phyloP scores from a whole-genome alignment of 2,113 vertebrate species.

The Pseudopipra pipra region DNA sequence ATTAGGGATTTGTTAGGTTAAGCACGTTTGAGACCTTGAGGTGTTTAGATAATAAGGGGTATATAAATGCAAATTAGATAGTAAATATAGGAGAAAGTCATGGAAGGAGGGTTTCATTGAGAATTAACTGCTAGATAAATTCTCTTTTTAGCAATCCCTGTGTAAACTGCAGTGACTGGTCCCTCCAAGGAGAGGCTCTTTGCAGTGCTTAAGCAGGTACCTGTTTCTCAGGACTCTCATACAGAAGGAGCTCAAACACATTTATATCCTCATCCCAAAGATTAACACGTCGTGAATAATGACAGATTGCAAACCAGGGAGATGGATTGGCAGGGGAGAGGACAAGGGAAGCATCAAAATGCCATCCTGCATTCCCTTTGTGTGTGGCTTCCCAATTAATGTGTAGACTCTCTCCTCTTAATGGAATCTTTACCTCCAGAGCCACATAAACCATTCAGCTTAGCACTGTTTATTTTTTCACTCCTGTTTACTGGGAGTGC shows the following conservation, averaged over 20 bases:
- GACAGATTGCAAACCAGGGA: background rate
- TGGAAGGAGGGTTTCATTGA: background rate
- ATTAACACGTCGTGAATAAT: background rate
- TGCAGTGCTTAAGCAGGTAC: background rate
- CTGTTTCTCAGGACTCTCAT: background rate
- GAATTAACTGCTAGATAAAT: background rate
- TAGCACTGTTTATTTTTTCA: background rate
- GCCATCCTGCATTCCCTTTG: background rate
- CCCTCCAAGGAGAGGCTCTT: background rate
- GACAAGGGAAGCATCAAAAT: constrained; percentile 8
- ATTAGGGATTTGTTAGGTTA: background rate
- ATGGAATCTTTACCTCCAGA: background rate
- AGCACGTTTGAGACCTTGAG: background rate
- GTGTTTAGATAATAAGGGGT: background rate
- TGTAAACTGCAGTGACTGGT: background rate
- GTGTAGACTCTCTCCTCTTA: background rate
- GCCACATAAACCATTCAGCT: background rate
- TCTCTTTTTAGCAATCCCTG: background rate
- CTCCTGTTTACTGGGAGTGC: background rate
- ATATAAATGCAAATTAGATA: constrained; percentile 12
- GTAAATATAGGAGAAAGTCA: background rate
- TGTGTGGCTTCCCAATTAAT: background rate
- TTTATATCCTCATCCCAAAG: background rate
- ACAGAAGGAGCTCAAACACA: background rate
- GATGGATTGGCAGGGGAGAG: background rate